phyloP scores from a whole-genome alignment of 2,113 vertebrate genomes.

The Odocoileus virginianus region DNA sequence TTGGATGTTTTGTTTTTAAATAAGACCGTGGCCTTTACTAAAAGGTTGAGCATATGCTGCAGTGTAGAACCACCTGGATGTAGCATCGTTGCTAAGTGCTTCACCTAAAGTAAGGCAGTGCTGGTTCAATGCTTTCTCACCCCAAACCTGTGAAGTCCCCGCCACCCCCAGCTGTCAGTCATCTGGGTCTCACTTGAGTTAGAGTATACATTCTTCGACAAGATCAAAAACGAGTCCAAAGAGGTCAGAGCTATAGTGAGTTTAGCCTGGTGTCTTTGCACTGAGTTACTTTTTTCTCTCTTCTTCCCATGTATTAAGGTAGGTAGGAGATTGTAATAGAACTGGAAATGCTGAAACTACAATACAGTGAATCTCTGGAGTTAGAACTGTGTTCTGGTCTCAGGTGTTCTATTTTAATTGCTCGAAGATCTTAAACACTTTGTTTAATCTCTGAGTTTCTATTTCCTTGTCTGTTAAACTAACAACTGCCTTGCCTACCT shows the following conservation, averaged over 20 bases:
- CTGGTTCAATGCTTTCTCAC: background rate
- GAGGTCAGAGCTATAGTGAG: background rate
- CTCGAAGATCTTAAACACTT: background rate
- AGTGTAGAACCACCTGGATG: conserved; percentile 42
- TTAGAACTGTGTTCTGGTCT: background rate
- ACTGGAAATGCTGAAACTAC: background rate
- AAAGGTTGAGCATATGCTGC: conserved; percentile 67
- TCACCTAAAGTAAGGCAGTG: background rate
- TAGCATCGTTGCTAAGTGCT: background rate
- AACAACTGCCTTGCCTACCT: background rate
- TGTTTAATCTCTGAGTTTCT: background rate
- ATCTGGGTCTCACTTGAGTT: background rate
- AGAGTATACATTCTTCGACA: background rate
- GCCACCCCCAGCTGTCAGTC: background rate
- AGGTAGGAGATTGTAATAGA: background rate
- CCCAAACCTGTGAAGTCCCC: background rate
- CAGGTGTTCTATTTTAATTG: background rate
- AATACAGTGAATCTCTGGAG: background rate
- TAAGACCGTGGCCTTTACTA: conserved; percentile 65
- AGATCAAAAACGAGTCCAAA: background rate
- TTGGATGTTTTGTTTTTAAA: conserved; percentile 67
- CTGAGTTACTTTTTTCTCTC: background rate
- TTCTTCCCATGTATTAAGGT: background rate
- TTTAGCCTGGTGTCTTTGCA: background rate
- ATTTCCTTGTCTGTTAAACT: background rate